A percentile compares a stretch with the other conserved stretches of the same genome.
phyloP scores from a whole-genome alignment of 2,888 invertebrate genomes.

The Prostheceraeus crozeri region DNA sequence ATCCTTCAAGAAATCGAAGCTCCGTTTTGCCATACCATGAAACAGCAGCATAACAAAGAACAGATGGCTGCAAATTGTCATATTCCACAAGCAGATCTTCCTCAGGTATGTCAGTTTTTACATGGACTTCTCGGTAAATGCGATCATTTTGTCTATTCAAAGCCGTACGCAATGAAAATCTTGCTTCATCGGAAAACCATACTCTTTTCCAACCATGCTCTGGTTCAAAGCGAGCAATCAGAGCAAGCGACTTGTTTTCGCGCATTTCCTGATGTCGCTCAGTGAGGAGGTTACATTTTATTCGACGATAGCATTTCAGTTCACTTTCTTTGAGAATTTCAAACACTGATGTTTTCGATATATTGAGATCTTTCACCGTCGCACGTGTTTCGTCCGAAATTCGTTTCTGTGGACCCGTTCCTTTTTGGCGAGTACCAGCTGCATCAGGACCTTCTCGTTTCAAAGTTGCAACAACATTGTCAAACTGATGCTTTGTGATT shows the following conservation, averaged over 20 bases:
- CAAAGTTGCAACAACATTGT: too few species aligned
- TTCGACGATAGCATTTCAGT: slow-evolving; percentile 20
- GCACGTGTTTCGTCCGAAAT: too few species aligned
- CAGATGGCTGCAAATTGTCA: slow-evolving; percentile 1
- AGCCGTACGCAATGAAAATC: neutral
- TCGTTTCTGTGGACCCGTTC: too few species aligned
- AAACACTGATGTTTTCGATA: too few species aligned
- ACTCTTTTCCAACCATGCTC: slow-evolving; percentile 5
- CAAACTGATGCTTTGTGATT: too few species aligned
- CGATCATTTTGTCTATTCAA: slow-evolving; percentile 19
- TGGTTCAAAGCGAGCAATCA: neutral
- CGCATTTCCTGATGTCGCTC: slow-evolving; percentile 13
- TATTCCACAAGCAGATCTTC: slow-evolving; percentile 5
- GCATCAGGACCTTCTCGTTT: too few species aligned
- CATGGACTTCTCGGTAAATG: slow-evolving; percentile 12
- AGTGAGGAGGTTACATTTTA: neutral
- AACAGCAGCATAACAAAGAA: slow-evolving; percentile 25
- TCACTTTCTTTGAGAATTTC: too few species aligned
- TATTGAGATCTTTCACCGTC: too few species aligned
- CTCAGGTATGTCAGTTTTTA: slow-evolving; percentile 24
- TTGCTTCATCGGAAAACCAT: slow-evolving; percentile 24
- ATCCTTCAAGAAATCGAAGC: slow-evolving; percentile 12
- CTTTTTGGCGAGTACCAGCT: too few species aligned
- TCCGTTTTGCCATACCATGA: slow-evolving; percentile 15
- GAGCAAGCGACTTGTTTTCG: neutral